Conservation (phyloP, 2,888 invertebrate genomes). For the Drosophila affinis region DNA sequence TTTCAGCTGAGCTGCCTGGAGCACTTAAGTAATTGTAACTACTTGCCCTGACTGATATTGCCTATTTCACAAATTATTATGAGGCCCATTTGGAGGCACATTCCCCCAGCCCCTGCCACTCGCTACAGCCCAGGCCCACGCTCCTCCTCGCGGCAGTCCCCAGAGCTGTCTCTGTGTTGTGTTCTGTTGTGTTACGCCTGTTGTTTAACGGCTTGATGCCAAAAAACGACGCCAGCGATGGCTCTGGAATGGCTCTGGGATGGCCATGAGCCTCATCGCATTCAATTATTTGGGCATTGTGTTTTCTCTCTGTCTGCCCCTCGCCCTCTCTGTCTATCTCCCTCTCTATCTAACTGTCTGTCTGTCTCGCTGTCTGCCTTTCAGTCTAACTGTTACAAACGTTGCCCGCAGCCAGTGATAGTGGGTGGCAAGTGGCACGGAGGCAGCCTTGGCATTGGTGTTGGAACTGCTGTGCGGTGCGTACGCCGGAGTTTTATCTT, state of each 20-base stretch:
- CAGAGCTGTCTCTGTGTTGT: constrained; percentile 11
- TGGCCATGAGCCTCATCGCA: constrained; percentile 79
- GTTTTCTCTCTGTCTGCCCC: constrained; percentile 52
- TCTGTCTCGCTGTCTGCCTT: constrained; percentile 50
- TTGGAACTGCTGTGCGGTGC: constrained; percentile 56
- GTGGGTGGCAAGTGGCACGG: constrained; percentile 24
- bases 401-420: constrained; percentile 27
- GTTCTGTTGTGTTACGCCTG: constrained; percentile 62
- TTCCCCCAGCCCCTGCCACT: constrained; percentile 39
- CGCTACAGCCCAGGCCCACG: constrained; percentile 12
- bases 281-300: constrained; percentile 79
- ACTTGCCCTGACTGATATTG: constrained; percentile 75
- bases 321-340: constrained; percentile 45
- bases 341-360: constrained; percentile 45
- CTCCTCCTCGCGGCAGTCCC: constrained; percentile 33
- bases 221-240: constrained; percentile 61
- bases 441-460: constrained; percentile 44
- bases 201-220: constrained; percentile 78
- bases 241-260: constrained; percentile 3
- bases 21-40: constrained; percentile 79
- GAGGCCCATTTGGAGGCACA: constrained; percentile 74
- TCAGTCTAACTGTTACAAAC: constrained; percentile 17
- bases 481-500: constrained; percentile 74
- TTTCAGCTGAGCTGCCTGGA: constrained; percentile 47
- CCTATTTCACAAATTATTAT: constrained; percentile 78